Percentiles rank a stretch among this genome's conserved stretches.
Evolutionary conservation across 1,140 invertebrate genomes (phyloP).

Genomic region (Hydropsyche tenuis): DNA sequence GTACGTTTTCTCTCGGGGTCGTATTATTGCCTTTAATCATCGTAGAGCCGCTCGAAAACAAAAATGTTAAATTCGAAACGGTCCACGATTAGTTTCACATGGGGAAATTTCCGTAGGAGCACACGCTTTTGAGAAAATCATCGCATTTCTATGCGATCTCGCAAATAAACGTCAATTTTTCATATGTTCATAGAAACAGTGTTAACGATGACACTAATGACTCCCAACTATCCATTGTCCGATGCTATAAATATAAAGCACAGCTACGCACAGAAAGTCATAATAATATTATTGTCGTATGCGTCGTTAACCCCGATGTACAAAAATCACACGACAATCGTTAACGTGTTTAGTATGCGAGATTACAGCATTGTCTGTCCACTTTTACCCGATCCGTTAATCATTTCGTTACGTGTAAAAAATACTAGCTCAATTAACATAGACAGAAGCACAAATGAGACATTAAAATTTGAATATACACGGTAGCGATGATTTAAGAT

Average conservation of each 20-base stretch:
- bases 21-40: slow-evolving; percentile 13
- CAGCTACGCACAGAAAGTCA: background rate
- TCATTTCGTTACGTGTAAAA: too few relatives aligned
- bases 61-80: too few relatives aligned
- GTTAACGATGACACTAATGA: slow-evolving; percentile 22
- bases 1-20: slow-evolving; percentile 1
- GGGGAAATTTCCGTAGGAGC: too few relatives aligned
- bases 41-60: too few relatives aligned
- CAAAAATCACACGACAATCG: slow-evolving; percentile 4
- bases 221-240: slow-evolving; percentile 1
- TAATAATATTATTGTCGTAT: slow-evolving; percentile 17
- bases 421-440: too few relatives aligned
- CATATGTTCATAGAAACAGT: background rate
- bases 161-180: slow-evolving; percentile 4
- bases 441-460: too few relatives aligned
- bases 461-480: too few relatives aligned
- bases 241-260: background rate
- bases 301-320: slow-evolving; percentile 13
- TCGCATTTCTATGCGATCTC: too few relatives aligned
- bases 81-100: too few relatives aligned
- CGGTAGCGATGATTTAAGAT: too few relatives aligned
- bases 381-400: too few relatives aligned
- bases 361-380: background rate
- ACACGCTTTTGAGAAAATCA: too few relatives aligned
- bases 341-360: slow-evolving; percentile 15